Percentiles rank a stretch among this genome's conserved stretches.
phyloP scores from a whole-genome alignment of 2,113 vertebrate genomes.

The Tachycineta bicolor region DNA sequence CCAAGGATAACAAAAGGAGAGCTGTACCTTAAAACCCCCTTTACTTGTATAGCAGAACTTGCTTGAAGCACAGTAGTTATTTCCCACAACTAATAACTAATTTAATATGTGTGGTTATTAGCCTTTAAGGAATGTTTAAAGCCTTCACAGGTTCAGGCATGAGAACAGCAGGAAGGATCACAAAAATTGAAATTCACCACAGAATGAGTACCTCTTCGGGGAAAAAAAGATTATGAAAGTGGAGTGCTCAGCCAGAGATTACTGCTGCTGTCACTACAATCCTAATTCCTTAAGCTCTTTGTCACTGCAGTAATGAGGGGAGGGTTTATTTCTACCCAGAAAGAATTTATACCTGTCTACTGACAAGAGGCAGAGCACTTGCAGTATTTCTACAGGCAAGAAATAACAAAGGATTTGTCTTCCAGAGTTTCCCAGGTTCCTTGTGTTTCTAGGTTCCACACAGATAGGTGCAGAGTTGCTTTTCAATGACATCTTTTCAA shows the following conservation, averaged over 20 bases:
- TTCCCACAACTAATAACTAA: neutral
- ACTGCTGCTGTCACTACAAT: neutral
- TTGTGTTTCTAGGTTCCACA: neutral
- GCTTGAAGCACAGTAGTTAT: neutral
- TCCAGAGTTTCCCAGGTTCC: neutral
- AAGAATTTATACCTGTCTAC: neutral
- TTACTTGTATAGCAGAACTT: neutral
- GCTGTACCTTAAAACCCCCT: neutral
- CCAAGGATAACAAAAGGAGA: neutral
- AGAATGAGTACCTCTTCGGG: neutral
- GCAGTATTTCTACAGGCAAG: neutral
- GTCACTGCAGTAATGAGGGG: neutral
- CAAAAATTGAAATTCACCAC: neutral
- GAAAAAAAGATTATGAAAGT: neutral
- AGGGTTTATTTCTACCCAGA: neutral
- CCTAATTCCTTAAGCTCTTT: neutral
- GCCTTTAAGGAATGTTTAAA: neutral
- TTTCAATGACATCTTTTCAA: neutral
- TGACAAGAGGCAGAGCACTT: neutral
- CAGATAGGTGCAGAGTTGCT: neutral
- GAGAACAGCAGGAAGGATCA: neutral
- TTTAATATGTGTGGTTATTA: neutral
- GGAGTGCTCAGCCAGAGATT: neutral
- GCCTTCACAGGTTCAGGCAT: neutral
- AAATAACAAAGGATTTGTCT: neutral